phyloP scores from a whole-genome alignment of 2,888 invertebrate species.

The Saturnia pavonia region DNA sequence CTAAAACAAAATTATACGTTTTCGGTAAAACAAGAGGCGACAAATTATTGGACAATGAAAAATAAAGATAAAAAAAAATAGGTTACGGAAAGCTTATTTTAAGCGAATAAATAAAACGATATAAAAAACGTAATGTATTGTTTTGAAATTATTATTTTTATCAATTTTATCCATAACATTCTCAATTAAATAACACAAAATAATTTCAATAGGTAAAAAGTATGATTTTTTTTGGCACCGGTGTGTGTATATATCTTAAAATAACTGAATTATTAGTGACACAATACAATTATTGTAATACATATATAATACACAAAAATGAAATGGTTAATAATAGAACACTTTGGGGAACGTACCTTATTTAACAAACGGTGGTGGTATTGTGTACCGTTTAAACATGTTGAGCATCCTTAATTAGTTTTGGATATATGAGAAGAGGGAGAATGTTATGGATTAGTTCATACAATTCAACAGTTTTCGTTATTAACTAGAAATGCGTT shows the following conservation, averaged over 20 bases:
- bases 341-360: conserved; percentile 77
- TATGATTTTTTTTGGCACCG: conserved; percentile 65
- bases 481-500: conserved; percentile 47
- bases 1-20: conserved; percentile 45
- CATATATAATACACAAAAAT: conserved; percentile 73
- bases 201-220: conserved; percentile 30
- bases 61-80: conserved; percentile 45
- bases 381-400: conserved; percentile 77
- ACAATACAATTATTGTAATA: conserved; percentile 62
- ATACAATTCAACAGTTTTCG: conserved; percentile 49
- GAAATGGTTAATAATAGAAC: conserved; percentile 50
- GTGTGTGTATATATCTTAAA: conserved; percentile 46
- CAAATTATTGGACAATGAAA: conserved; percentile 44
- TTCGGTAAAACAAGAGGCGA: conserved; percentile 50
- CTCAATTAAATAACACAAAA: conserved; percentile 46
- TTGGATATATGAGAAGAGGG: conserved; percentile 80
- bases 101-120: conserved; percentile 23
- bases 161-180: conserved; percentile 74
- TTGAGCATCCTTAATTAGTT: conserved; percentile 81
- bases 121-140: conserved; percentile 9
- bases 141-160: conserved; percentile 53
- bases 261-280: conserved; percentile 59
- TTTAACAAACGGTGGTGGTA: conserved; percentile 77
- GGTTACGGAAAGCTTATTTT: conserved; percentile 60
- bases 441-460: conserved; percentile 82